A percentile compares a stretch with the other conserved stretches of the same genome.
Conservation (phyloP, 2,888 invertebrate species). For the Caenorhabditis imperialis region DNA sequence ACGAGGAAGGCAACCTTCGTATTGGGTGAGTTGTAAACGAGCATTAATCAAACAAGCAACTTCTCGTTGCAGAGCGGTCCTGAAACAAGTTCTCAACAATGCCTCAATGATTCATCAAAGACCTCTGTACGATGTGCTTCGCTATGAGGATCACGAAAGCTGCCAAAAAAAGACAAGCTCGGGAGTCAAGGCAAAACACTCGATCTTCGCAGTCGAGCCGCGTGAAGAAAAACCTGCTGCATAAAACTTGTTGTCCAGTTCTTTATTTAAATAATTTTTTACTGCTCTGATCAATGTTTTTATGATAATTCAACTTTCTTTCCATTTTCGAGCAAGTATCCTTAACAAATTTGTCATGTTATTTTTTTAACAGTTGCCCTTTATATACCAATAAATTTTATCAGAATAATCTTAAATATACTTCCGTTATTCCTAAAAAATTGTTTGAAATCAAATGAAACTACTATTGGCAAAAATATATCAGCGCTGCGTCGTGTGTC, state of each 20-base stretch:
- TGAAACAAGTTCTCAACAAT: conserved; percentile 43
- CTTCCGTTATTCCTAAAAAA: too few species aligned
- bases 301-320: too few species aligned
- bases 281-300: too few species aligned
- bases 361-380: too few species aligned
- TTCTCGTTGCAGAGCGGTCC: conserved; percentile 49
- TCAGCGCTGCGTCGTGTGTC: too few species aligned
- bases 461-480: too few species aligned
- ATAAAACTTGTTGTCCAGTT: not conserved
- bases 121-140: conserved; percentile 55
- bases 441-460: too few species aligned
- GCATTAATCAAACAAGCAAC: not conserved
- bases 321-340: too few species aligned
- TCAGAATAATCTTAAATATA: too few species aligned
- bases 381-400: too few species aligned
- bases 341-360: too few species aligned
- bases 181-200: conserved; percentile 46
- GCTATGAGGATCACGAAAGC: conserved; percentile 64
- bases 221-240: conserved; percentile 12
- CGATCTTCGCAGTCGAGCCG: conserved; percentile 27
- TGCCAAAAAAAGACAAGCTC: conserved; percentile 62
- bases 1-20: conserved; percentile 81
- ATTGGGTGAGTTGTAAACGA: conserved; percentile 65
- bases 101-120: conserved; percentile 22
- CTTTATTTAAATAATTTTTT: not conserved